phyloP scores from a whole-genome alignment of 2,113 vertebrate species.

The Corythoichthys intestinalis region DNA sequence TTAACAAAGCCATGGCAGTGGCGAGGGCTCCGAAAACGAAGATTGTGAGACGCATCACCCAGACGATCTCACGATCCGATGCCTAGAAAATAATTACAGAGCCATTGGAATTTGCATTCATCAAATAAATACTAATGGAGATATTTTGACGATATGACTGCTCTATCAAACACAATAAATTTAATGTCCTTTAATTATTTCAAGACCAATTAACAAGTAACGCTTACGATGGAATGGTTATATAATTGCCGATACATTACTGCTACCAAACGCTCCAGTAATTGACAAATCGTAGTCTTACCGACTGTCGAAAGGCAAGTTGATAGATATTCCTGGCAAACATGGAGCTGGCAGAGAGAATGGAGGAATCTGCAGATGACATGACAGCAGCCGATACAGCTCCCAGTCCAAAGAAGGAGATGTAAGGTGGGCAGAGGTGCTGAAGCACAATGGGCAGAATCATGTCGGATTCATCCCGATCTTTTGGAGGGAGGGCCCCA shows the following conservation, averaged over 20 bases:
- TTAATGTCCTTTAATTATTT: background rate
- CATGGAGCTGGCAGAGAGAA: slow-evolving; percentile 97
- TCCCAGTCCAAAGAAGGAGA: slow-evolving; percentile 93
- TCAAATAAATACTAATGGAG: background rate
- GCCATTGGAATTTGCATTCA: background rate
- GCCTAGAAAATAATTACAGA: slow-evolving; percentile 75
- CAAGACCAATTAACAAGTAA: slow-evolving; percentile 3
- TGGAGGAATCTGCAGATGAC: slow-evolving; percentile 96
- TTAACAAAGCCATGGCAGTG: slow-evolving; percentile 92
- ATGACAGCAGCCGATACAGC: slow-evolving; percentile 95
- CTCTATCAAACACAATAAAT: background rate
- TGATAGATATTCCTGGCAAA: slow-evolving; percentile 97
- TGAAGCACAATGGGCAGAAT: slow-evolving; percentile 94
- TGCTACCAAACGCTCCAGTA: background rate
- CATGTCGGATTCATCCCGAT: slow-evolving; percentile 86
- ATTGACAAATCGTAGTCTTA: slow-evolving; percentile 59
- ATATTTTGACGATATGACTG: background rate
- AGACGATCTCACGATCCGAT: slow-evolving; percentile 90
- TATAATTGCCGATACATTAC: background rate
- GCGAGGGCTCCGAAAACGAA: slow-evolving; percentile 89
- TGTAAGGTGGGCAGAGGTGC: slow-evolving; percentile 87
- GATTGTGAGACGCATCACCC: slow-evolving; percentile 93
- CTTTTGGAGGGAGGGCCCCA: slow-evolving; percentile 75
- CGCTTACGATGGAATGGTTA: background rate
- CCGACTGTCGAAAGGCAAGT: slow-evolving; percentile 91